These are phyloP conservation scores for Lordiphosa collinella DNA, from an alignment of 1,140 invertebrate genomes.

Conservation along the genomic window DNA sequence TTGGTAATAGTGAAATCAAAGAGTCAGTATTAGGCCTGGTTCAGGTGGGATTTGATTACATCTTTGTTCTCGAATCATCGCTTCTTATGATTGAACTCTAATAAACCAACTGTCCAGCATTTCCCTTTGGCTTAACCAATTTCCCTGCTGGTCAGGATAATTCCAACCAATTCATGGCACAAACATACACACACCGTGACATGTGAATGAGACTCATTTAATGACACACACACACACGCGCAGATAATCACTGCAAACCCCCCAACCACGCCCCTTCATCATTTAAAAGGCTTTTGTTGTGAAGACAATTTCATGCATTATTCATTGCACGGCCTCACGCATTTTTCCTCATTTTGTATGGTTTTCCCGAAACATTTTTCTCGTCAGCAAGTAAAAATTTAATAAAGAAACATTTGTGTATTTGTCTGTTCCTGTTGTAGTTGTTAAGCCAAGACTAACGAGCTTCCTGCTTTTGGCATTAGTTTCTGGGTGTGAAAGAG, in stretches of 20 bases:
- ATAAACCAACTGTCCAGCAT: not conserved
- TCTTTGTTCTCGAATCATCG: no score
- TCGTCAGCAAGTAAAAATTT: constrained; percentile 18
- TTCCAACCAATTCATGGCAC: constrained; percentile 7
- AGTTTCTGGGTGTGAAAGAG: not conserved
- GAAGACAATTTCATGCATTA: constrained; percentile 15
- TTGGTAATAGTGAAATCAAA: no score
- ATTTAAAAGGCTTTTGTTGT: constrained; percentile 19
- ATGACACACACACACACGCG: constrained; percentile 5
- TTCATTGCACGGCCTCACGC: constrained; percentile 14
- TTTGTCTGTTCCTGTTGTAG: constrained; percentile 6
- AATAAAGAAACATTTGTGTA: constrained; percentile 16
- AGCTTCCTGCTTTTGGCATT: constrained; percentile 14
- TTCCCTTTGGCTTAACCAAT: constrained; percentile 7
- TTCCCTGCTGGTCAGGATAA: constrained; percentile 5
- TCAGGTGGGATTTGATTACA: no score
- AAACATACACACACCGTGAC: constrained; percentile 2
- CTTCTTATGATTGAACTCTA: no score
- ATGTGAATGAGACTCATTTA: constrained; percentile 11
- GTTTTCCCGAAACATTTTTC: constrained; percentile 5
- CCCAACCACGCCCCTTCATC: not conserved
- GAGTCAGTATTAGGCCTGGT: no score
- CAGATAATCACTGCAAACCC: constrained; percentile 15
- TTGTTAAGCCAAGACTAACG: constrained; percentile 14
- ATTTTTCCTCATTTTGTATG: constrained; percentile 14